Base-by-base conservation (phyloP, 2,888 invertebrate species). In the Mechanitis messenoides region DNA sequence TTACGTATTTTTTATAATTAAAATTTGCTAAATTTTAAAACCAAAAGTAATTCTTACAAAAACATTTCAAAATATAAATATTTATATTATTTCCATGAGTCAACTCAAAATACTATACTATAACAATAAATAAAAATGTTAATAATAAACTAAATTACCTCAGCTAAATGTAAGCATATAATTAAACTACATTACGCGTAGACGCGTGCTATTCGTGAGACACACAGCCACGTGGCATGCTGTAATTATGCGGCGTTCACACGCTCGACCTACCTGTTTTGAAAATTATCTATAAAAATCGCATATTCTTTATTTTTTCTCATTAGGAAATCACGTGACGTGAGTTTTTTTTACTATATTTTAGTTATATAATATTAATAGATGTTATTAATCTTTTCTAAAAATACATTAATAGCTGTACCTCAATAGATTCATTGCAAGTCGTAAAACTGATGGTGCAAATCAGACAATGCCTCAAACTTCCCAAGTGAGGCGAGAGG, bases 391-490 rank as follows among this genome's bases (percentile, higher is more conserved):
- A 20, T 20, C 20, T 20, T 20, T 20, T 20, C 20, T 20, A 20
- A 20, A 20, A 20, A 20, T 20, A 20, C 20, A 20, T 20, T 20
- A 20, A 35, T 77, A 82, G 81, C 81, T 80, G 83, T 82, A 79
- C 76, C 76, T 71, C 77, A 75, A 83, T 81, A 77, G 68, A 84
- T 84, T 85, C 84, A 86, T 85, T 81, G 82, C 74, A 72, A 76
- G 79, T 79, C 82, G 81, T 84, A 80, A 85, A 84, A 78, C 74
- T 79, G 81, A 84, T 83, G 85, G 79, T 76, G 72, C 85, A 73
- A 80, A 68, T 57, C 64, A 66, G 70, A 70, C 68, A 65, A 65
- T 69, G 66, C 60, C 60, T 60, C 74, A 72, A 78, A 59, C 61
- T 58, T 33, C 46, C 58, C 66, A 58, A 66, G 71, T 71, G 79